phyloP scores from a whole-genome alignment of 2,888 invertebrate genomes.

The Diarsia rubi region DNA sequence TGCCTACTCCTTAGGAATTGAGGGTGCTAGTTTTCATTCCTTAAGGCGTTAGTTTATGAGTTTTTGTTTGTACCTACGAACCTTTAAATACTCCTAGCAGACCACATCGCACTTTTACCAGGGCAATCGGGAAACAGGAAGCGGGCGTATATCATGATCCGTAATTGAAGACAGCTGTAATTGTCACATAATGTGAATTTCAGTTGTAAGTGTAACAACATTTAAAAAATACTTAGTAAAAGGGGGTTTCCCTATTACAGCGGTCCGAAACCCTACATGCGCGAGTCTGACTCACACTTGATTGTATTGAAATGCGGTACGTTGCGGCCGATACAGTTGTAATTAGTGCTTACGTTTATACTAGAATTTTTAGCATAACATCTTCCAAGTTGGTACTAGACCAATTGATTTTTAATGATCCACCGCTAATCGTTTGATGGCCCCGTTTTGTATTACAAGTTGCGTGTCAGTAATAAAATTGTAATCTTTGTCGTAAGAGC shows the following conservation, averaged over 20 bases:
- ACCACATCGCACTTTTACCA: background rate
- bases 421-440: slow-evolving; percentile 52
- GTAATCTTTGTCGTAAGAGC: slow-evolving; percentile 33
- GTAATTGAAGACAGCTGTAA: too few relatives aligned
- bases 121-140: too few relatives aligned
- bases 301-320: background rate
- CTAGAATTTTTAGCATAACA: slow-evolving; percentile 50
- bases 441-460: slow-evolving; percentile 52
- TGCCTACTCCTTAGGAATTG: background rate
- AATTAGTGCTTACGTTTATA: slow-evolving; percentile 19
- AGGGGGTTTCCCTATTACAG: too few relatives aligned
- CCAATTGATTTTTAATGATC: slow-evolving; percentile 53
- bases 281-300: too few relatives aligned
- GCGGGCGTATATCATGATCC: too few relatives aligned
- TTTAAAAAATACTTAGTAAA: too few relatives aligned
- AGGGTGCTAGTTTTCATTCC: too few relatives aligned
- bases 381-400: slow-evolving; percentile 22
- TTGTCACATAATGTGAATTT: too few relatives aligned
- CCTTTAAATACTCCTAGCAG: background rate
- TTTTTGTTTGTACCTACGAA: background rate
- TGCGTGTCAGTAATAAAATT: slow-evolving; percentile 42
- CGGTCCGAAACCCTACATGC: too few relatives aligned
- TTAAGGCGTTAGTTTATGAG: too few relatives aligned
- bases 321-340: background rate
- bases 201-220: too few relatives aligned